Percentiles rank a stretch among this genome's conserved stretches.
Evolutionary conservation across 2,797 vertebrate species (phyloP).

Genomic region (Sparidentex hasta): DNA sequence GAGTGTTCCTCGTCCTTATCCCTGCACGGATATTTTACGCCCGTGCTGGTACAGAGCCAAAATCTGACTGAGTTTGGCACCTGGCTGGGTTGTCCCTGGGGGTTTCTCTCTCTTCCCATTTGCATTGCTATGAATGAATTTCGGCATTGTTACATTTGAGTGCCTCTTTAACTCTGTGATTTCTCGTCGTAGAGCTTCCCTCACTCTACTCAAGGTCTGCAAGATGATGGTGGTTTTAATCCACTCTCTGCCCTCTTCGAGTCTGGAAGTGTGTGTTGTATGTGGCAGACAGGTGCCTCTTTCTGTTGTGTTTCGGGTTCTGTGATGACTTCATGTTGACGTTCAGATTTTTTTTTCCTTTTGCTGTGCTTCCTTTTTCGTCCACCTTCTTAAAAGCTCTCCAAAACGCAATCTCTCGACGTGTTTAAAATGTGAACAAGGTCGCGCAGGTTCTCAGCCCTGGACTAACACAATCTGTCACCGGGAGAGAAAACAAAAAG

Average conservation of each 20-base stretch:
- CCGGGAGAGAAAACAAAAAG: background rate
- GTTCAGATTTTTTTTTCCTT: too few species aligned
- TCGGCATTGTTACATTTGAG: constrained; percentile 14
- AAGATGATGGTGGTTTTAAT: background rate
- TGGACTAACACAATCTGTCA: background rate
- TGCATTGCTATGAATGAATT: constrained; percentile 20
- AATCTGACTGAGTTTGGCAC: constrained; percentile 9
- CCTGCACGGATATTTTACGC: background rate
- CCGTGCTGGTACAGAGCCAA: constrained; percentile 4
- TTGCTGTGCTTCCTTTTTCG: background rate
- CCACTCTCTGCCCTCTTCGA: background rate
- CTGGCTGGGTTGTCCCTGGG: constrained; percentile 7
- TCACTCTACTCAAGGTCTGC: constrained; percentile 11
- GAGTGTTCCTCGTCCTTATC: background rate
- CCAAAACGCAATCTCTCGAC: background rate
- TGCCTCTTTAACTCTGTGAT: constrained; percentile 21
- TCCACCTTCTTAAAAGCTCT: background rate
- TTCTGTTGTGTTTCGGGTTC: background rate
- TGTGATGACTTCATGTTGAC: too few species aligned
- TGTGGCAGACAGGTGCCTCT: background rate
- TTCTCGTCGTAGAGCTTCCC: constrained; percentile 1
- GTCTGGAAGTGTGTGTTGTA: background rate
- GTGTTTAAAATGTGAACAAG: background rate
- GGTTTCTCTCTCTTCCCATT: background rate
- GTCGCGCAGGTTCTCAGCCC: background rate